phyloP scores from a whole-genome alignment of 2,888 invertebrate species.

The Sepiola atlantica region DNA sequence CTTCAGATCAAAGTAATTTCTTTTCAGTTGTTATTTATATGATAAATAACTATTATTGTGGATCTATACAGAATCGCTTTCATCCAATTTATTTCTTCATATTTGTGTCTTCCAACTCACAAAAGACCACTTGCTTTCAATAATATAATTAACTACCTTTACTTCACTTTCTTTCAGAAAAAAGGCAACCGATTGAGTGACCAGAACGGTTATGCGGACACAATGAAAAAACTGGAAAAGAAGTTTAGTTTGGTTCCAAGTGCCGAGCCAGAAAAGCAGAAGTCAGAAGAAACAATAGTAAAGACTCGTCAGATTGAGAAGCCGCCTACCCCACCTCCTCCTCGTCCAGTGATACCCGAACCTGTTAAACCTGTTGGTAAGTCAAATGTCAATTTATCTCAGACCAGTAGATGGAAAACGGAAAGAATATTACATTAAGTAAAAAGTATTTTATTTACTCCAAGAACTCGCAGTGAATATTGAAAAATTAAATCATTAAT shows the following conservation, averaged over 20 bases:
- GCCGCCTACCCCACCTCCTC: neutral
- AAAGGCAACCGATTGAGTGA: slow-evolving; percentile 61
- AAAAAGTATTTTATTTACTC: too few species aligned
- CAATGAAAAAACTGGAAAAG: slow-evolving; percentile 64
- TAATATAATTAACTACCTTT: too few species aligned
- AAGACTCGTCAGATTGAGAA: slow-evolving; percentile 35
- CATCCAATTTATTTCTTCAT: too few species aligned
- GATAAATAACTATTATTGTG: too few species aligned
- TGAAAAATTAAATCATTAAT: too few species aligned
- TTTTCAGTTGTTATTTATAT: neutral
- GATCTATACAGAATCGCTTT: too few species aligned
- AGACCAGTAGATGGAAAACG: neutral
- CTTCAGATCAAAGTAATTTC: too few species aligned
- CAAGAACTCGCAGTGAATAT: too few species aligned
- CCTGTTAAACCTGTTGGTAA: neutral
- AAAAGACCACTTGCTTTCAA: too few species aligned
- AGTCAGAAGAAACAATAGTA: too few species aligned
- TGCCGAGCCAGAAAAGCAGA: neutral
- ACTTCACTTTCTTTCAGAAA: neutral
- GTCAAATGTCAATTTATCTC: neutral
- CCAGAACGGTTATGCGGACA: slow-evolving; percentile 63
- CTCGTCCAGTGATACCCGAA: neutral
- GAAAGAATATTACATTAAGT: too few species aligned
- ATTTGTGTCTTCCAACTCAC: neutral
- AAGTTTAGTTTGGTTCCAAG: slow-evolving; percentile 58